Conservation (phyloP, 37 sponge, comb jelly and placozoan species). For the Halichondria panicea region DNA sequence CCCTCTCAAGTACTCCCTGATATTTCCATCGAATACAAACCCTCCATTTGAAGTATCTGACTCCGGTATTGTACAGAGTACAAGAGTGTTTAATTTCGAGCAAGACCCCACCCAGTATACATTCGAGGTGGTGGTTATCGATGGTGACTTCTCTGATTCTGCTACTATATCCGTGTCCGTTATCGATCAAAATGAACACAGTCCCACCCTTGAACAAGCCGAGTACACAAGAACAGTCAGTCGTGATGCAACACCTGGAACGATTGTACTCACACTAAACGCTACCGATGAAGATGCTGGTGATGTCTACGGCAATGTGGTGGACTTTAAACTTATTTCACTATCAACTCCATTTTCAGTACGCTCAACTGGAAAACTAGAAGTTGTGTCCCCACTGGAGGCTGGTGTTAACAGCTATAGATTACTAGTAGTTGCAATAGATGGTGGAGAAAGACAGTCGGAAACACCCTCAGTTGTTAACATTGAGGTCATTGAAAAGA, state of each 20-base stretch:
- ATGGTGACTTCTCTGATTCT: slow-evolving; percentile 4
- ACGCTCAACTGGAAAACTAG: slow-evolving; percentile 15
- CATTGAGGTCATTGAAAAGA: slow-evolving; percentile 22
- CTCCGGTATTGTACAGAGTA: slow-evolving; percentile 14
- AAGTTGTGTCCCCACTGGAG: slow-evolving; percentile 32
- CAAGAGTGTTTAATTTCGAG: slow-evolving; percentile 27
- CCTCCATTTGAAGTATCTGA: neutral
- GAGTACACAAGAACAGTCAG: slow-evolving; percentile 15
- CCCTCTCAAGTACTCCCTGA: neutral
- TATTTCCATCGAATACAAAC: neutral
- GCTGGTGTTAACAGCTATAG: neutral
- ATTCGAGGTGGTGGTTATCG: slow-evolving; percentile 4
- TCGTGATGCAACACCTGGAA: slow-evolving; percentile 13
- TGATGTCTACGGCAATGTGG: slow-evolving; percentile 25
- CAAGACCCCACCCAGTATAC: neutral
- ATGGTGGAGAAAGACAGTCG: slow-evolving; percentile 44
- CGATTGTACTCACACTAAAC: neutral
- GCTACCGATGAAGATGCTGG: slow-evolving; percentile 55
- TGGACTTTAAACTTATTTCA: slow-evolving; percentile 4
- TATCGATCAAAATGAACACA: slow-evolving; percentile 50
- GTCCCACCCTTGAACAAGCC: slow-evolving; percentile 24
- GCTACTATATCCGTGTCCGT: slow-evolving; percentile 2
- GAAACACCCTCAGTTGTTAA: slow-evolving; percentile 4
- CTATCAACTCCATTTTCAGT: slow-evolving; percentile 36
- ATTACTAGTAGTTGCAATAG: slow-evolving; percentile 40